Base-by-base conservation (phyloP, 2,888 invertebrate genomes). In the Glaucopsyche alexis region DNA sequence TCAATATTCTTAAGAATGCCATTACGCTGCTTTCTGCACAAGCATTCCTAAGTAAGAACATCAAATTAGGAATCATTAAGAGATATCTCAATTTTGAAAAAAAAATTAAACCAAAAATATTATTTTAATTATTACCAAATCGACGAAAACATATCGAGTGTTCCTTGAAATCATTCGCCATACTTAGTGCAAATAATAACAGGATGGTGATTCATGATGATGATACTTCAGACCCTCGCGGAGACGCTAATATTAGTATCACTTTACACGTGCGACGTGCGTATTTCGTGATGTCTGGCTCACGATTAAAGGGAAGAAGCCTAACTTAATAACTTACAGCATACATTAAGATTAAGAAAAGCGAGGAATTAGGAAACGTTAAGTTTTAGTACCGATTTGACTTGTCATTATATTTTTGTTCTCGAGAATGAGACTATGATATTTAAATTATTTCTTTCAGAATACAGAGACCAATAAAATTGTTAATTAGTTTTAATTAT, bases 201-300 rank as follows among this genome's bases (percentile, higher is more conserved):
- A 60, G 60, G 60, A 60, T 29, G 60, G 60, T 60, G 60, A 60
- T 29, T 60, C 60, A 60, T 60, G 60, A 60, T 60, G 60, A 60
- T 60, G 60, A 60, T 13, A 60, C 19, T 55, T 55, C 55, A 14
- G 60, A 60, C 60, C 60, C 60, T 60, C 60, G 60, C 29, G 13
- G 60, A 60, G 60, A 60, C 29, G 29, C 60, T 60, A 60, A 60
- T 60, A 60, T 60, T 60, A 60, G 60, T 29, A 60, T 38, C 60
- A 29, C 29, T 29, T 38, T 29, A 60, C 60, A 60, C 60, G 60
- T 60, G 60, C 14, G 49, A 60, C 60, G 60, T 60, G 60, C 14
- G 49, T 38, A 70, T 29, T 49, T 70, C 69, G 69, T 69, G 42
- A 42, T 6, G 40, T 70, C 69, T 49, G 47, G 45, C 14, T 70